Conservation (phyloP, 92 coral and sea anemone species). For the Umimayanthus kanabou region DNA sequence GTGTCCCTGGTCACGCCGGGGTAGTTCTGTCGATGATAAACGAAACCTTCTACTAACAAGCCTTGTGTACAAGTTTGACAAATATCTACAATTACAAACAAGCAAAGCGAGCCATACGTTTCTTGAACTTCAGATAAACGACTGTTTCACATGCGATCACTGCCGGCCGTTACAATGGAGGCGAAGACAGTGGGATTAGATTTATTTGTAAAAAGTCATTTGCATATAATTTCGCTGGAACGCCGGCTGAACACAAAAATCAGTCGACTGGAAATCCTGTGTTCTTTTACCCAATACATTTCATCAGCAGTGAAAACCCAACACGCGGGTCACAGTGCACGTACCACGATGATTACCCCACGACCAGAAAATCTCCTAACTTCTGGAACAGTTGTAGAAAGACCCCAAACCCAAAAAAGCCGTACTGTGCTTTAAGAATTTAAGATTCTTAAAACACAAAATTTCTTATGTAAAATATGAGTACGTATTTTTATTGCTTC, state of each 20-base stretch:
- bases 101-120: not conserved
- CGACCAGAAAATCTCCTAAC: not conserved
- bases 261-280: not conserved
- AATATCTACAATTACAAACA: not conserved
- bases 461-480: too few species aligned
- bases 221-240: conserved; percentile 12
- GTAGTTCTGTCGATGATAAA: not conserved
- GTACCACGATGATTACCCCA: too few species aligned
- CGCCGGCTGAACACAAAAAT: too few species aligned
- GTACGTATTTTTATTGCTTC: not conserved
- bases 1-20: conserved; percentile 3
- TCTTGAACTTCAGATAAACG: too few species aligned
- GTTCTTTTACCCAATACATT: not conserved
- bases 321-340: not conserved
- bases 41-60: not conserved
- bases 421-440: too few species aligned
- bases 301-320: not conserved
- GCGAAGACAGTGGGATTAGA: not conserved
- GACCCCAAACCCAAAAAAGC: not conserved
- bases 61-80: not conserved
- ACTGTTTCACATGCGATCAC: not conserved
- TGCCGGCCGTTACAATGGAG: not conserved
- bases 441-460: not conserved
- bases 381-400: not conserved
- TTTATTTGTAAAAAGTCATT: not conserved